Base-by-base conservation (phyloP, 1,140 invertebrate species). In the Akabosia matsudoensis region DNA sequence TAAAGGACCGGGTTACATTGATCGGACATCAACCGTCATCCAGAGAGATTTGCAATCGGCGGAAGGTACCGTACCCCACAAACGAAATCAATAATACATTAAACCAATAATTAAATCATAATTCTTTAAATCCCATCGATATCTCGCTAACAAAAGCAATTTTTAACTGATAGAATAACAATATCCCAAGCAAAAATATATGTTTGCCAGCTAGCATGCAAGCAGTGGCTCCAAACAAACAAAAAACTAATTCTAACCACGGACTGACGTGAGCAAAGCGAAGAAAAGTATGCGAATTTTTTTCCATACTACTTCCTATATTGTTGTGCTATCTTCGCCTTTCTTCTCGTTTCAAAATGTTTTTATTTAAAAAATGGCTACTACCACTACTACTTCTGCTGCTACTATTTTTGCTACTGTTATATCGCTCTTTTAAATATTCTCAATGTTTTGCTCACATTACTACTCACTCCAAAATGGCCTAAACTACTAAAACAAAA, bases 31-130 rank as follows among this genome's bases (percentile, higher is more conserved):
- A 31, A 67, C 61, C 24, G 61, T 67, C 7, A 67, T 67, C 28
- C 61, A 67, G 28, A 67, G 61, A 67, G 61, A 67, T 67, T 67
- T 67, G 61, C 61, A 67, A 67, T 30, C 54, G 54, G 37, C 54
- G 54, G 28, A 31, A 52, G 72, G 72, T 54, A 73, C 72, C 37
- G 22, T 30, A 52, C 30, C 52, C 34, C 61, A 31, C 3, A 30
- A 67, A n/a, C n/a, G n/a, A 67, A 67, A 67, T 67, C 61, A 31
- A 67, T 67, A 28, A 61, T 14, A 61, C 70, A n/a, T n/a, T n/a
- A n/a, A n/a, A n/a, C n/a, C n/a, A 71, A 33, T 28, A 31, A 31
- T 71, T 18, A 31, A 71, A 33, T 28, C 14, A 45, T n/a, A n/a
- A n/a, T n/a, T n/a, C n/a, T n/a, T n/a, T n/a, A n/a, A n/a, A n/a